Conservation (phyloP, 2,888 invertebrate genomes). For the Campoplex capitator region DNA sequence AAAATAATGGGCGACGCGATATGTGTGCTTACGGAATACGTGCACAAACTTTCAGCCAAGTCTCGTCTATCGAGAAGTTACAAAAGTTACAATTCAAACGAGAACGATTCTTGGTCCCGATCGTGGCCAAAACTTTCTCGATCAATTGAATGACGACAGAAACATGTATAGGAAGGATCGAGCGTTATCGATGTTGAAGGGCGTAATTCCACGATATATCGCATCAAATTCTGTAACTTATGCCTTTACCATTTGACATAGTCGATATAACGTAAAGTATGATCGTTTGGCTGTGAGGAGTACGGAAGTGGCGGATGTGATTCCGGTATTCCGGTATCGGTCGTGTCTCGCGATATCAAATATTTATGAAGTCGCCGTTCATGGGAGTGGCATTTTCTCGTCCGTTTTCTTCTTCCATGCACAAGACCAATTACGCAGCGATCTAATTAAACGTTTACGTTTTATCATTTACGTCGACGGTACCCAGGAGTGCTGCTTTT, state of each 20-base stretch:
- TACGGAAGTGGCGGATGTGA: constrained; percentile 46
- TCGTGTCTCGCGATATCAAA: constrained; percentile 35
- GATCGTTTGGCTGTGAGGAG: not conserved
- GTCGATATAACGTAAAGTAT: constrained; percentile 28
- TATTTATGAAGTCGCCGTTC: constrained; percentile 33
- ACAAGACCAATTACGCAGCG: constrained; percentile 20
- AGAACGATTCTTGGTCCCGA: constrained; percentile 15
- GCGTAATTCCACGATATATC: not conserved
- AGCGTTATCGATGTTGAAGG: not conserved
- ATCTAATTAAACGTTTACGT: constrained; percentile 50
- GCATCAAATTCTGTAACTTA: not conserved
- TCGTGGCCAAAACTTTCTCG: constrained; percentile 66
- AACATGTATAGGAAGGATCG: not conserved
- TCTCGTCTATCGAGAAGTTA: constrained; percentile 59
- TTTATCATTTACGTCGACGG: not conserved
- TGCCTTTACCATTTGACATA: constrained; percentile 18
- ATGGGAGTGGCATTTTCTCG: not conserved
- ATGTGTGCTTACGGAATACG: constrained; percentile 8
- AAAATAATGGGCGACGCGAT: constrained; percentile 26
- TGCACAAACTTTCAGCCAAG: constrained; percentile 41
- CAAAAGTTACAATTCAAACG: constrained; percentile 50
- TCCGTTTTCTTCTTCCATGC: not conserved
- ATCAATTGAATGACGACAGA: constrained; percentile 65
- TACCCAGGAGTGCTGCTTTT: not conserved
- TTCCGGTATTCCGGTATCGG: constrained; percentile 40